Conservation (phyloP, 2,113 vertebrate genomes). For the Donacobius atricapilla region DNA sequence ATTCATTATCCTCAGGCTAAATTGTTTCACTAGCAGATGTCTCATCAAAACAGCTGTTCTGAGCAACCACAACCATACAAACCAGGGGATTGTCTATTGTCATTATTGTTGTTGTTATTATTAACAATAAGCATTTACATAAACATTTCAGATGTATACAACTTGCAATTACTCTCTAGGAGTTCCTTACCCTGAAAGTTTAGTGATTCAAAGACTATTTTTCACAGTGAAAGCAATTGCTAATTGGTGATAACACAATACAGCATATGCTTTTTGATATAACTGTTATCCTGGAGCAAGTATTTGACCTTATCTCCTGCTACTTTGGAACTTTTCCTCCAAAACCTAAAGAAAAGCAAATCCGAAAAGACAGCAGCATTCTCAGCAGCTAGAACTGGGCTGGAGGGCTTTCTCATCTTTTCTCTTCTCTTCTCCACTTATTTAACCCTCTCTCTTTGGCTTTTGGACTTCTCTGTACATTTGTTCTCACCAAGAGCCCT, state of each 20-base stretch:
- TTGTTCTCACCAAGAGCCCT: background rate
- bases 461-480: background rate
- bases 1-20: slow-evolving; percentile 50
- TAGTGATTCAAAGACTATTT: background rate
- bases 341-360: background rate
- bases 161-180: background rate
- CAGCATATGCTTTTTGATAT: background rate
- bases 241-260: slow-evolving; percentile 13
- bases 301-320: background rate
- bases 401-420: background rate
- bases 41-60: slow-evolving; percentile 55
- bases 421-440: background rate
- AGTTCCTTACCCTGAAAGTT: background rate
- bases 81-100: slow-evolving; percentile 35
- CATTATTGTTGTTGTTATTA: slow-evolving; percentile 47
- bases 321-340: background rate
- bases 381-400: background rate
- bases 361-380: background rate
- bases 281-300: background rate
- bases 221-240: background rate
- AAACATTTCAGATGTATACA: slow-evolving; percentile 21
- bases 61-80: background rate
- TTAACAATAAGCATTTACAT: slow-evolving; percentile 44
- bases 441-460: background rate
- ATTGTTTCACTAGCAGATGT: slow-evolving; percentile 57